Conservation (phyloP, 2,113 vertebrate genomes). For the Haemorhous mexicanus region DNA sequence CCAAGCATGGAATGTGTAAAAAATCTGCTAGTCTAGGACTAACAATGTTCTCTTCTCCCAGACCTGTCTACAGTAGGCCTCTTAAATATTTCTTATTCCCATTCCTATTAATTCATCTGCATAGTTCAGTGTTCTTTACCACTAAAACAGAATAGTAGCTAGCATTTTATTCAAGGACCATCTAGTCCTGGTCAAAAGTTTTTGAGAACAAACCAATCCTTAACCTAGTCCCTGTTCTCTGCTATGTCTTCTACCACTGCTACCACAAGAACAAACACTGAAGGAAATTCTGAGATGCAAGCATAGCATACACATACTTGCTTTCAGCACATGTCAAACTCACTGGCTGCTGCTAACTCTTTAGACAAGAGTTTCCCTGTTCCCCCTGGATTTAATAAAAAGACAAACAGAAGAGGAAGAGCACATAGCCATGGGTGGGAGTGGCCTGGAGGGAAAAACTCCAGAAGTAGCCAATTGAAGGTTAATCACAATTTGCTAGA, state of each 20-base stretch:
- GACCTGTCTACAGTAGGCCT: background rate
- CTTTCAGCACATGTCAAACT: background rate
- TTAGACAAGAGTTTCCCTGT: background rate
- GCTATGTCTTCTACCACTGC: background rate
- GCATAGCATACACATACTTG: background rate
- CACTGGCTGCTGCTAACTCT: background rate
- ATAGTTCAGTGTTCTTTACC: background rate
- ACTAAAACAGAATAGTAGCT: fast-evolving
- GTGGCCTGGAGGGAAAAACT: background rate
- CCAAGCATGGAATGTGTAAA: background rate
- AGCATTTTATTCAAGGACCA: background rate
- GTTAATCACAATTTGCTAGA: background rate
- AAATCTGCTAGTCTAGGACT: background rate
- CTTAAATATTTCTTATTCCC: background rate
- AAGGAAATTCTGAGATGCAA: background rate
- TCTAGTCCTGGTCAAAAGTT: background rate
- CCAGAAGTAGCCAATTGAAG: background rate
- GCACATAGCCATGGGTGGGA: background rate
- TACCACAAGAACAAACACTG: fast-evolving
- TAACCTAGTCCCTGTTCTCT: background rate
- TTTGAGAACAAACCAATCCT: background rate
- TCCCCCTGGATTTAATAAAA: background rate
- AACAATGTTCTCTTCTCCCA: background rate
- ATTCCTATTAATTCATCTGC: background rate
- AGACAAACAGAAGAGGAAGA: background rate